A percentile compares a stretch with the other conserved stretches of the same genome.
Conservation (phyloP, 2,113 vertebrate species). For the Antidorcas marsupialis region DNA sequence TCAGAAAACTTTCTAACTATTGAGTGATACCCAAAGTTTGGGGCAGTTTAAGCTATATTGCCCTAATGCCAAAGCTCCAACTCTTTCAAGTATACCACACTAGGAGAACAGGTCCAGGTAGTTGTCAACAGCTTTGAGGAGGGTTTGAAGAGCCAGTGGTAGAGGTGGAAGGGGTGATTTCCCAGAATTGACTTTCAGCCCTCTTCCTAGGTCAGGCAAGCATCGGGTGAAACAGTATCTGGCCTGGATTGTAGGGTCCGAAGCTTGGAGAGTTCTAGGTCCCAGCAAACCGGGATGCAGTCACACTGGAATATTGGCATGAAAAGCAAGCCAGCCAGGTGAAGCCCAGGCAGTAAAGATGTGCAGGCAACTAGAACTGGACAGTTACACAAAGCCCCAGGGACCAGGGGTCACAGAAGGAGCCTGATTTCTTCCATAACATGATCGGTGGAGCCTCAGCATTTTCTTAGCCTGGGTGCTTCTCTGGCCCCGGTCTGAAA, state of each 20-base stretch:
- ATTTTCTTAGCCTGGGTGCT: not conserved
- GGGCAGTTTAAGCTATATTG: not conserved
- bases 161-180: not conserved
- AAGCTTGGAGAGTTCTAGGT: not conserved
- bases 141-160: not conserved
- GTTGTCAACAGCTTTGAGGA: not conserved
- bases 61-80: not conserved
- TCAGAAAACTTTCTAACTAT: not conserved
- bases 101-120: not conserved
- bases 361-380: accelerated
- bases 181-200: not conserved
- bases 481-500: not conserved
- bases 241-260: not conserved
- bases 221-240: not conserved
- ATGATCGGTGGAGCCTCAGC: not conserved
- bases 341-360: not conserved
- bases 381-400: not conserved
- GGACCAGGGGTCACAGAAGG: not conserved
- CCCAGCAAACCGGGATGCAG: not conserved
- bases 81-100: not conserved
- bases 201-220: not conserved
- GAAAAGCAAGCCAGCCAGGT: not conserved
- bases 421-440: not conserved
- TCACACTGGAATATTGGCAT: not conserved
- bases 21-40: not conserved